Conservation (phyloP, 2,888 invertebrate species). For the Ophion ellenae region DNA sequence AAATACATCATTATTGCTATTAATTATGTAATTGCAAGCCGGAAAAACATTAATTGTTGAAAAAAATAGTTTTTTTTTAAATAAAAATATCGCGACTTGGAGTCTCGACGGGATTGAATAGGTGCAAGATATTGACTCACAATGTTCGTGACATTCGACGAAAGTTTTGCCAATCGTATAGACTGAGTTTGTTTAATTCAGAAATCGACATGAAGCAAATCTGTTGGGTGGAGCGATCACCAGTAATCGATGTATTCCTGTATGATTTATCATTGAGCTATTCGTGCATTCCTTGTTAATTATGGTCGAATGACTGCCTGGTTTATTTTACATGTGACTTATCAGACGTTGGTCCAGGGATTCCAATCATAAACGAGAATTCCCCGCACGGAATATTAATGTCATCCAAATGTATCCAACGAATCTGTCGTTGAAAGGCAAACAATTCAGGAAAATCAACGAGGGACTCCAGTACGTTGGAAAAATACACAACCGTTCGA, state of each 20-base stretch:
- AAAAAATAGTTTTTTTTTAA: no score
- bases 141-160: no score
- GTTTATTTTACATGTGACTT: not conserved
- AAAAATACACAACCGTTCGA: slow-evolving; percentile 25
- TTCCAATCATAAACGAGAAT: not conserved
- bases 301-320: not conserved
- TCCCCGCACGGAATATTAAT: not conserved
- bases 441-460: slow-evolving; percentile 52
- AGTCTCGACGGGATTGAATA: no score
- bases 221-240: not conserved
- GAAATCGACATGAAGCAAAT: not conserved
- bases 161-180: no score
- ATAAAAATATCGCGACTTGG: no score
- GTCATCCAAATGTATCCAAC: not conserved
- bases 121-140: no score
- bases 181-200: not conserved
- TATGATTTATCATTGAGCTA: no score
- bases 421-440: slow-evolving; percentile 26
- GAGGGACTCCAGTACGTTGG: slow-evolving; percentile 18
- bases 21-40: no score
- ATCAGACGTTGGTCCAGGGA: not conserved
- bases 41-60: no score
- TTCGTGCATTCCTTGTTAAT: not conserved
- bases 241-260: no score
- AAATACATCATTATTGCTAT: no score